These are phyloP conservation scores for Hypotaenidia okinawae DNA, from an alignment of 2,797 vertebrate genomes.

Conservation along the genomic window DNA sequence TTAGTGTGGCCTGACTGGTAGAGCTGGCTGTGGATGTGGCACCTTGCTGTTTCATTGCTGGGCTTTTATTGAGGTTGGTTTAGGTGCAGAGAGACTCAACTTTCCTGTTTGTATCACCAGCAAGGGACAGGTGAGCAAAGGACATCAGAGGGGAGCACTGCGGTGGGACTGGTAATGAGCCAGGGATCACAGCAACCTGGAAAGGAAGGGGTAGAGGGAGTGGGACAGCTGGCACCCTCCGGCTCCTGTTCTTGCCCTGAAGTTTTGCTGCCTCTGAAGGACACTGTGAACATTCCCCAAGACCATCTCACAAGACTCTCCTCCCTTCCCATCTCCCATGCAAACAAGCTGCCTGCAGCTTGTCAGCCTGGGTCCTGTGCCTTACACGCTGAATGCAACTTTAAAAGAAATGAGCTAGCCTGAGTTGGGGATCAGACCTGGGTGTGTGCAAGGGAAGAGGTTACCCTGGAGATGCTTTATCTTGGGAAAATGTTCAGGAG, in stretches of 20 bases:
- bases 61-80: not conserved
- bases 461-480: not conserved
- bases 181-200: not conserved
- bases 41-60: not conserved
- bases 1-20: not conserved
- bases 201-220: not conserved
- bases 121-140: not conserved
- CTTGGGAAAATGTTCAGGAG: not conserved
- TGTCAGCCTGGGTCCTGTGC: not conserved
- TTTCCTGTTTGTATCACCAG: not conserved
- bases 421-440: not conserved
- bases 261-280: not conserved
- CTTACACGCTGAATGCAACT: not conserved
- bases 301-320: not conserved
- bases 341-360: not conserved
- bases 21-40: not conserved
- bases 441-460: not conserved
- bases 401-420: not conserved
- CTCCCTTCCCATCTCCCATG: not conserved
- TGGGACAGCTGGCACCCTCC: not conserved
- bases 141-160: not conserved
- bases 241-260: rapidly evolving
- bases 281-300: not conserved
- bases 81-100: rapidly evolving
- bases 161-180: not conserved